These are phyloP conservation scores for Manis javanica DNA, from an alignment of 2,797 vertebrate genomes.

Conservation along the genomic window DNA sequence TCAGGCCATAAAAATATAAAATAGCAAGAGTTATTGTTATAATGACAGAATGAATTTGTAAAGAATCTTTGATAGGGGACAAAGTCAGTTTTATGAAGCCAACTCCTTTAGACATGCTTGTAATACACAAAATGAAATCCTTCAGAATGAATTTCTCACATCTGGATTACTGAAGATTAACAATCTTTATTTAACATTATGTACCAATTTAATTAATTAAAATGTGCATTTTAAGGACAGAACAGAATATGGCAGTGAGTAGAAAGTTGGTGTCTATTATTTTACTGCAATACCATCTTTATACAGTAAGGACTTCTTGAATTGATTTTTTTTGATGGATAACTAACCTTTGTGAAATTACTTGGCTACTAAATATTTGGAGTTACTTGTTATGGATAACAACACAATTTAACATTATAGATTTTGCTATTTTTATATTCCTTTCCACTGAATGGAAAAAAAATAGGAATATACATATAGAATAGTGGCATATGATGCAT, in stretches of 20 bases:
- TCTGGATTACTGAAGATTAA: neutral
- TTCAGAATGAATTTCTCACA: neutral
- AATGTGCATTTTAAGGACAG: neutral
- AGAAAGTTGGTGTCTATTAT: neutral
- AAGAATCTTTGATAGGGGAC: neutral
- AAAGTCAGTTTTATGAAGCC: constrained; percentile 11
- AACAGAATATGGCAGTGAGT: neutral
- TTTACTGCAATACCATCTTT: neutral
- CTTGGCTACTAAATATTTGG: neutral
- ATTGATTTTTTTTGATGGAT: neutral
- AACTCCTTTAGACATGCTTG: neutral
- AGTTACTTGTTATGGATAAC: neutral
- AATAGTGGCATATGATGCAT: neutral
- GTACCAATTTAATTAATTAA: neutral
- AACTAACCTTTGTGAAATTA: neutral
- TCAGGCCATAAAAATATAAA: neutral
- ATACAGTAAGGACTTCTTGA: neutral
- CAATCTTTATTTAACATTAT: neutral
- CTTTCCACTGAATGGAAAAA: neutral
- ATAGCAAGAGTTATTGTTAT: neutral
- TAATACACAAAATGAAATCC: neutral
- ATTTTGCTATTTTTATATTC: neutral
- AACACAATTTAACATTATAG: neutral
- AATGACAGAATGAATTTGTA: constrained; percentile 2
- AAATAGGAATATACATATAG: neutral